A percentile compares a stretch with the other conserved stretches of the same genome.
These are phyloP conservation scores for Serripes groenlandicus DNA, from an alignment of 2,888 invertebrate species.

Conservation along the genomic window DNA sequence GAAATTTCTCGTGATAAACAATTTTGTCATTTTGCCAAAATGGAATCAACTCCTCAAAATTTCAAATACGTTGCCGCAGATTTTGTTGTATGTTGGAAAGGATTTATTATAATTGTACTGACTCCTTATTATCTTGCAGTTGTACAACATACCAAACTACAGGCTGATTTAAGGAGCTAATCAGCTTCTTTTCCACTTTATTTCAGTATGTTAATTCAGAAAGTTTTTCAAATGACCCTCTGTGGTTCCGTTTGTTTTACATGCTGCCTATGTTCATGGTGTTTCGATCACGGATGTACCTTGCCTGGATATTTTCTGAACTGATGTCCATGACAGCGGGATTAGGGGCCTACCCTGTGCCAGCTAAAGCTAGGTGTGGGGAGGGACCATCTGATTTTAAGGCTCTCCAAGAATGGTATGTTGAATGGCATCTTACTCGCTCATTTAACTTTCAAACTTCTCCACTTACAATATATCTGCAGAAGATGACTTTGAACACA, in stretches of 20 bases:
- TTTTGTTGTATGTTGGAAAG: no score
- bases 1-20: neutral
- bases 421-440: no score
- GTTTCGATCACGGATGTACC: constrained; percentile 96
- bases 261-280: constrained; percentile 95
- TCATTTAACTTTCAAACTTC: no score
- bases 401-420: constrained; percentile 80
- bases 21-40: neutral
- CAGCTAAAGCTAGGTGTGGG: constrained; percentile 91
- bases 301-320: constrained; percentile 96
- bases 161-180: no score
- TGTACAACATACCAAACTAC: no score
- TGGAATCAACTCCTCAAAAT: no score
- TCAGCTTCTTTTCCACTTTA: no score
- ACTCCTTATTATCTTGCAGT: no score
- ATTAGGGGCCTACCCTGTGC: constrained; percentile 95
- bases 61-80: no score
- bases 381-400: constrained; percentile 91
- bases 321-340: constrained; percentile 97
- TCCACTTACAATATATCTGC: no score
- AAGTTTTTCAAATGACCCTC: constrained; percentile 91
- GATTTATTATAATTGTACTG: no score
- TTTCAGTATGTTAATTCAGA: constrained; percentile 93
- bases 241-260: constrained; percentile 93
- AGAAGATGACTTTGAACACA: no score